Evolutionary conservation across 1,140 invertebrate genomes (phyloP).

Genomic region (Aphelinus atriplicis): DNA sequence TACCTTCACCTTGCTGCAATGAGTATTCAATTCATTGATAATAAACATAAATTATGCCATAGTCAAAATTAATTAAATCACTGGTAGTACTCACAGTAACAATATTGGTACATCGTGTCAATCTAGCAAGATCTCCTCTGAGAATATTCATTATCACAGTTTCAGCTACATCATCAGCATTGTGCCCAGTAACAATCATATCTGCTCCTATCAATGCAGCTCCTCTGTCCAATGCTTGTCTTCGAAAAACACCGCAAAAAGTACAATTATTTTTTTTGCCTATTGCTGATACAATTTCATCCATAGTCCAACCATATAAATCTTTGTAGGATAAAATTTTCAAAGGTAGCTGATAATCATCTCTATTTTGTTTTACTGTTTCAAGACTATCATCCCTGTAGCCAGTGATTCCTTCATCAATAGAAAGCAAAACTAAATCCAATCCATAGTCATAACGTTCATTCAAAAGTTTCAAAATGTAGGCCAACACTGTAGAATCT

Average conservation of each 20-base stretch:
- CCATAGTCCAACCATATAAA: constrained; percentile 99
- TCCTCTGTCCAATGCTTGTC: constrained; percentile 95
- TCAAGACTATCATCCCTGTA: constrained; percentile 98
- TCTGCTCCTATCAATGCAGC: constrained; percentile 87
- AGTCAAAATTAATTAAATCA: constrained; percentile 1
- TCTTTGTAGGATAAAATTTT: constrained; percentile 98
- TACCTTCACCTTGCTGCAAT: constrained; percentile 80
- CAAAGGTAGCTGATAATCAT: constrained; percentile 92
- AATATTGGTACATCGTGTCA: constrained; percentile 91
- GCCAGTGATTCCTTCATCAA: constrained; percentile 92
- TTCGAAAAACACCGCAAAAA: constrained; percentile 96
- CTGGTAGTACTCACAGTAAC: constrained; percentile 74
- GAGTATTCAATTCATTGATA: constrained; percentile 19
- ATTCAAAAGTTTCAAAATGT: constrained; percentile 92
- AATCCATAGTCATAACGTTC: constrained; percentile 91
- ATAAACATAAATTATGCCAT: background rate
- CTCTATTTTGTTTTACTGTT: constrained; percentile 93
- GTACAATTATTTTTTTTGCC: constrained; percentile 99
- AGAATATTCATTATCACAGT: constrained; percentile 98
- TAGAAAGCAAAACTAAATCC: constrained; percentile 91
- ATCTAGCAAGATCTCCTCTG: constrained; percentile 93
- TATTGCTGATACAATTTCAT: constrained; percentile 95
- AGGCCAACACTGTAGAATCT: constrained; percentile 97
- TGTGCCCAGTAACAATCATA: constrained; percentile 97
- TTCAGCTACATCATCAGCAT: constrained; percentile 99